These are phyloP conservation scores for Iguana delicatissima DNA, from an alignment of 2,797 vertebrate species.

Conservation along the genomic window DNA sequence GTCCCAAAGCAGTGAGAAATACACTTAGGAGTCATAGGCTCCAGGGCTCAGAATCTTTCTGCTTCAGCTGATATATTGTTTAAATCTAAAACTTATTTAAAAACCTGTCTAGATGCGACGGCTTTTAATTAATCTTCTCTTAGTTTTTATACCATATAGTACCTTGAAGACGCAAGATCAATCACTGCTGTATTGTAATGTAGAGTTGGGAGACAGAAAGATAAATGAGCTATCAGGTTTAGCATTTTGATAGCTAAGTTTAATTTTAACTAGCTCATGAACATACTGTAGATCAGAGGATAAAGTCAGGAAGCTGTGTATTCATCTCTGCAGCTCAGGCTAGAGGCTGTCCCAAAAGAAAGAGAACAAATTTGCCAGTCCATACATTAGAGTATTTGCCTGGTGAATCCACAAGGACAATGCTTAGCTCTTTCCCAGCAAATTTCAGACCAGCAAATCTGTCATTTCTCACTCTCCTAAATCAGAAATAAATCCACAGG, in stretches of 20 bases:
- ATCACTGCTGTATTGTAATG: slow-evolving; percentile 84
- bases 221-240: slow-evolving; percentile 87
- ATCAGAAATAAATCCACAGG: neutral
- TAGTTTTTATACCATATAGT: slow-evolving; percentile 87
- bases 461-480: no score
- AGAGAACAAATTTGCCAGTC: slow-evolving; percentile 57
- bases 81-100: slow-evolving; percentile 90
- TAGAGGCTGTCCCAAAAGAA: slow-evolving; percentile 60
- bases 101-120: slow-evolving; percentile 84
- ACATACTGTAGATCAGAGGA: slow-evolving; percentile 81
- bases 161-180: slow-evolving; percentile 87
- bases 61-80: slow-evolving; percentile 86
- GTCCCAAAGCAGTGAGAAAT: slow-evolving; percentile 70
- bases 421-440: neutral
- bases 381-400: slow-evolving; percentile 19
- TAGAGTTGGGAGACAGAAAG: slow-evolving; percentile 84
- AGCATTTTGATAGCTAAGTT: slow-evolving; percentile 88
- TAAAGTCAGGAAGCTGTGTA: slow-evolving; percentile 73
- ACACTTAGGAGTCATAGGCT: slow-evolving; percentile 74
- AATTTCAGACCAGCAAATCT: neutral
- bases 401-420: accelerated
- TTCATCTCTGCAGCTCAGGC: slow-evolving; percentile 58
- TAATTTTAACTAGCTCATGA: slow-evolving; percentile 85
- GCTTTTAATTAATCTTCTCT: slow-evolving; percentile 89
- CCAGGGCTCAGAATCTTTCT: slow-evolving; percentile 77